Evolutionary conservation across 1,140 invertebrate genomes (phyloP).

Genomic region (Grapholita molesta): DNA sequence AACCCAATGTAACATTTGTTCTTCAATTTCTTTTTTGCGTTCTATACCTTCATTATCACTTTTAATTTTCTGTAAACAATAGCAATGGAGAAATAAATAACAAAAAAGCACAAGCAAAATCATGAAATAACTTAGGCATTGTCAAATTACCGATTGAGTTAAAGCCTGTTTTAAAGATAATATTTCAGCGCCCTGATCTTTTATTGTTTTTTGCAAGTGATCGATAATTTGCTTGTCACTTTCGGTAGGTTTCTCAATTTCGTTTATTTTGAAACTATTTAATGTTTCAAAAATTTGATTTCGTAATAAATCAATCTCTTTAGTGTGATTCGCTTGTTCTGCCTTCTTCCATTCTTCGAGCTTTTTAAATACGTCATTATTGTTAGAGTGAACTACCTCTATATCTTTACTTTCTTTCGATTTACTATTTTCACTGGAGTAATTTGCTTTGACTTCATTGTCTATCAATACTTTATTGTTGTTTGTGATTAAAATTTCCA

Average conservation of each 20-base stretch:
- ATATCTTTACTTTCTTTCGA: conserved; percentile 50
- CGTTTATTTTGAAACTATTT: conserved; percentile 53
- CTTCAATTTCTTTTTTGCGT: conserved; percentile 50
- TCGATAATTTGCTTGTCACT: conserved; percentile 60
- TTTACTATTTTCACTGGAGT: conserved; percentile 7
- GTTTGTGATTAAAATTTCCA: conserved; percentile 47
- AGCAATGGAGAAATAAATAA: neutral
- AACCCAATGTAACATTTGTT: conserved; percentile 51
- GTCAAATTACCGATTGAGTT: conserved; percentile 36
- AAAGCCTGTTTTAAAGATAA: conserved; percentile 53
- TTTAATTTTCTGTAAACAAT: conserved; percentile 40
- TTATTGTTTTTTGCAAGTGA: conserved; percentile 56
- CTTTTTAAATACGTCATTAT: conserved; percentile 55
- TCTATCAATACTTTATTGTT: conserved; percentile 22
- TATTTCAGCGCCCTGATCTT: conserved; percentile 61
- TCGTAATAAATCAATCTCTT: conserved; percentile 64
- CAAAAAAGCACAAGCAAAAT: neutral
- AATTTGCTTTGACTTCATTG: conserved; percentile 16
- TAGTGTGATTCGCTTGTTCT: conserved; percentile 67
- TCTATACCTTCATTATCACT: conserved; percentile 41
- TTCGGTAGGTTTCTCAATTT: conserved; percentile 30
- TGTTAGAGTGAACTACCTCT: conserved; percentile 55
- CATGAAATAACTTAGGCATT: neutral
- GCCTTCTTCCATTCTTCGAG: conserved; percentile 69
- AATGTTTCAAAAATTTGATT: conserved; percentile 59